phyloP scores from a whole-genome alignment of 2,797 vertebrate genomes.

The Triplophysa bombifrons region DNA sequence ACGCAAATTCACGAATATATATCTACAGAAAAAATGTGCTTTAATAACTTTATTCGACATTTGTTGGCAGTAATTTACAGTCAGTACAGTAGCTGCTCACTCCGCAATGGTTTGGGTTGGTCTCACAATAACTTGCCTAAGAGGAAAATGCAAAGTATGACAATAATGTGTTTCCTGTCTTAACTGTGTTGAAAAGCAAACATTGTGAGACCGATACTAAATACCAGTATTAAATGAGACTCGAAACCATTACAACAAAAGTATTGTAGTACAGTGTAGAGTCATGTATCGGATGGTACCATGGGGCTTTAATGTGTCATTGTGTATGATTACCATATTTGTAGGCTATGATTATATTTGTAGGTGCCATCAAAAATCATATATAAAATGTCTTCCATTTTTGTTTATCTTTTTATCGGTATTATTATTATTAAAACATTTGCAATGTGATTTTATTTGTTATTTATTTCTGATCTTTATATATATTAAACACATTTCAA shows the following conservation, averaged over 20 bases:
- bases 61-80: conserved; percentile 2
- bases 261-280: not conserved
- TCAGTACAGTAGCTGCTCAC: not conserved
- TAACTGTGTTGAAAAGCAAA: conserved; percentile 1
- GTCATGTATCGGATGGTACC: not conserved
- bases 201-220: conserved; percentile 10
- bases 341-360: no score
- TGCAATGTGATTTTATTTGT: no score
- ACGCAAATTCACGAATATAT: not conserved
- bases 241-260: not conserved
- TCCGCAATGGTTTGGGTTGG: not conserved
- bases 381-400: no score
- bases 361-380: no score
- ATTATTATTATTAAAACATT: no score
- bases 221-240: not conserved
- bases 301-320: no score
- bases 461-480: no score
- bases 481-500: not conserved
- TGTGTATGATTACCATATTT: no score
- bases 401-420: no score
- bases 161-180: not conserved
- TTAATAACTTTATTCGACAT: conserved; percentile 13
- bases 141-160: conserved; percentile 9
- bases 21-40: not conserved
- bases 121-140: conserved; percentile 12